Evolutionary conservation across 2,888 invertebrate genomes (phyloP), one percentile per base, ranked within the genome.

Genomic region (Scelioninae gen. 1): DNA sequence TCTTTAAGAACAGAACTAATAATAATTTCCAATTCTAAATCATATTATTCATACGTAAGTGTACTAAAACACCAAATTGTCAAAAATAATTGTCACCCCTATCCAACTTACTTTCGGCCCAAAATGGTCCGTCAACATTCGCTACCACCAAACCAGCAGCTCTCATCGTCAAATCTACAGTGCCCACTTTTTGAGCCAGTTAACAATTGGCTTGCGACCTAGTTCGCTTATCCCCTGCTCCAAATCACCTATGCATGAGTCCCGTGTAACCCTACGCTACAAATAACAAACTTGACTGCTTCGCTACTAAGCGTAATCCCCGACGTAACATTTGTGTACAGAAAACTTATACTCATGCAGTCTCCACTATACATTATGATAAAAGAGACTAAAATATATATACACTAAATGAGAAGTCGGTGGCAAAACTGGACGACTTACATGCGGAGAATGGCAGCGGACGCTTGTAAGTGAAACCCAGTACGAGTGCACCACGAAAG

Each of bases 341-440:
- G 58, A 79, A 69, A 66, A 60, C 71, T 65, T 45, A 47, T 31
- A 49, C 9, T 11, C 29, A 40, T 13, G 13, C 45, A 40, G 34
- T 9, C 32, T n/a, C 53, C 43, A 15, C 43, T 45, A 23, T 75
- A 51, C 66, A 58, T 68, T 68, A 77, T 72, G 63, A 72, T 66
- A 72, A 72, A 79, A 79, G 72, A 79, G 58, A 47, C 15, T 31
- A 55, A 40, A 16, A 65, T 71, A 65, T 79, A 79, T 31, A 79
- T n/a, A n/a, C n/a, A n/a, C 32, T 65, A 79, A 58, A 79, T 72
- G 71, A 65, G 78, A 72, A 78, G 63, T 62, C 29, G 63, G 63
- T 56, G 66, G 69, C 63, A 45, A 63, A 76, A 77, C 83, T 83
- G 85, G 86, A 86, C 87, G 87, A 86, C 89, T 89, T 87, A 85